A percentile compares a stretch with the other conserved stretches of the same genome.
Conservation (phyloP, 2,888 invertebrate species). For the Synergus umbraculus region DNA sequence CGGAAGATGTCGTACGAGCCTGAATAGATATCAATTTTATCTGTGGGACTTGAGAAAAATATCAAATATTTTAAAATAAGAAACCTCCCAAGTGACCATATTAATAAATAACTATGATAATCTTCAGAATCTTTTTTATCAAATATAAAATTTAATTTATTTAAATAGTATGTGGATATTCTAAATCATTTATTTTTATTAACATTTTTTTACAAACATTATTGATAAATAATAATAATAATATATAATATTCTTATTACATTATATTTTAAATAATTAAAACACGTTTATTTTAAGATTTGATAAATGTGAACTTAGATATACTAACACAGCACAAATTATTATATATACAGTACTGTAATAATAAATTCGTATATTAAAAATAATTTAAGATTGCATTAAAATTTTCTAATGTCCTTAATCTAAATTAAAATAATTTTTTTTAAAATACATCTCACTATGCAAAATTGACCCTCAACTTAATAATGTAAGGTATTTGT, state of each 20-base stretch:
- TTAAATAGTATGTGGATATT: too few relatives aligned
- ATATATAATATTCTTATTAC: neutral
- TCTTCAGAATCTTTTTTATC: neutral
- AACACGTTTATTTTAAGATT: neutral
- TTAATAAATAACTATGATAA: neutral
- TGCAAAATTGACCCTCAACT: neutral
- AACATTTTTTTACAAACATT: too few relatives aligned
- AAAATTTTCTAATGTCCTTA: neutral
- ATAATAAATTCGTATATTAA: neutral
- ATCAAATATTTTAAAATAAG: neutral
- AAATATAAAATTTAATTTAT: neutral
- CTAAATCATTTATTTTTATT: too few relatives aligned
- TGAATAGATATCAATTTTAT: neutral
- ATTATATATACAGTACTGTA: slow-evolving; percentile 1
- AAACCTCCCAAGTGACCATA: neutral
- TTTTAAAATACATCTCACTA: neutral
- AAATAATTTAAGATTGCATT: neutral
- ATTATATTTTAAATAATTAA: neutral
- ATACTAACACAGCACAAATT: neutral
- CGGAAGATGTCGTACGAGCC: neutral
- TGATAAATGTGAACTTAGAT: neutral
- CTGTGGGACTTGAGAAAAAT: neutral
- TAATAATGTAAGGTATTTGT: neutral
- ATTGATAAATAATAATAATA: neutral
- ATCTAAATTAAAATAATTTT: neutral